Evolutionary conservation across 2,113 vertebrate species (phyloP).

Genomic region (Equus przewalskii): DNA sequence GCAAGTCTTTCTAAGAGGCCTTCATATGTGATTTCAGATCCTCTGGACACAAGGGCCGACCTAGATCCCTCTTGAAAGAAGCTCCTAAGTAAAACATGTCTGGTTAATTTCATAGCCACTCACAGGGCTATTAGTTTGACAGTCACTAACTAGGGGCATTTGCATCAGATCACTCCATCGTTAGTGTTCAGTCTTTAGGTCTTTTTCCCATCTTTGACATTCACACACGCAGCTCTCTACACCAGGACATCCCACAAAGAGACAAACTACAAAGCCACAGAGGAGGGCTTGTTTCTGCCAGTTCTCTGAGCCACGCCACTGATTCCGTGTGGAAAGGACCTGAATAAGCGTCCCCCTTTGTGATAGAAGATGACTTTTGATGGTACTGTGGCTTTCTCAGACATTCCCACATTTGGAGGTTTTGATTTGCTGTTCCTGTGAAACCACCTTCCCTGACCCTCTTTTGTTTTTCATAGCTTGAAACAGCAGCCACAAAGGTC

Average conservation of each 20-base stretch:
- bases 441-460: background rate
- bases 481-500: slow-evolving; percentile 50
- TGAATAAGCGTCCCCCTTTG: background rate
- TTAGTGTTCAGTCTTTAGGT: background rate
- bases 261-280: background rate
- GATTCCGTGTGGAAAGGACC: background rate
- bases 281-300: background rate
- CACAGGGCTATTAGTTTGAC: background rate
- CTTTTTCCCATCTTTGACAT: background rate
- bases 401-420: background rate
- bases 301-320: background rate
- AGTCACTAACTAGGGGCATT: background rate
- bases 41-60: background rate
- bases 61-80: background rate
- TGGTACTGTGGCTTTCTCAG: background rate
- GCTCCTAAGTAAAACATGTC: background rate
- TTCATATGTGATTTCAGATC: slow-evolving; percentile 20
- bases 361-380: background rate
- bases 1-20: background rate
- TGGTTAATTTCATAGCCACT: background rate
- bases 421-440: slow-evolving; percentile 31
- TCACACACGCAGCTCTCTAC: background rate
- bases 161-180: background rate
- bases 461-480: slow-evolving; percentile 84
- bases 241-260: background rate